Percentiles rank a stretch among this genome's conserved stretches.
phyloP scores from a whole-genome alignment of 2,113 vertebrate species.

The Ptyas mucosa region DNA sequence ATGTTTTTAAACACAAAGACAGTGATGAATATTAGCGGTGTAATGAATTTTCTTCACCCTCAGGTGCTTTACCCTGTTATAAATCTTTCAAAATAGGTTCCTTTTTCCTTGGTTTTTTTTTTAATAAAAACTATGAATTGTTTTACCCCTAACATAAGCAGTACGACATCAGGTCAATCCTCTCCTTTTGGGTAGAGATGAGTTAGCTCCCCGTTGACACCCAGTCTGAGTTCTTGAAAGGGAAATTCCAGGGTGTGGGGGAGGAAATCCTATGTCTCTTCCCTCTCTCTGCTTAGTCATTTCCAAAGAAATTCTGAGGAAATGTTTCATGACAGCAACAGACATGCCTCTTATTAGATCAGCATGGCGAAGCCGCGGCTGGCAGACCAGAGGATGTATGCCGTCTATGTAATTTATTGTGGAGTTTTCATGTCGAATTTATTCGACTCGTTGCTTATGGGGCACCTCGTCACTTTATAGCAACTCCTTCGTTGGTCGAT shows the following conservation, averaged over 20 bases:
- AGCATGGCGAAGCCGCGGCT: not conserved
- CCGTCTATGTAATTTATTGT: rapidly evolving
- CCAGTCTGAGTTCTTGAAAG: not conserved
- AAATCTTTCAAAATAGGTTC: not conserved
- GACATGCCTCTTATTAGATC: not conserved
- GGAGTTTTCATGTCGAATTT: not conserved
- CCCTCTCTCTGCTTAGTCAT: not conserved
- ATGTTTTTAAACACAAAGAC: not conserved
- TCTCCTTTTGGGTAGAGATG: not conserved
- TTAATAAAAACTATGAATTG: not conserved
- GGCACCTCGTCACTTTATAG: not conserved
- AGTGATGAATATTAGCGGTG: not conserved
- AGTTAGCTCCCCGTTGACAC: not conserved
- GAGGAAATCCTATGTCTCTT: not conserved
- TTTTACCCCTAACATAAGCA: not conserved
- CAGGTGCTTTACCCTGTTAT: not conserved
- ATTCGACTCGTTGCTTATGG: not conserved
- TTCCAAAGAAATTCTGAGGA: not conserved
- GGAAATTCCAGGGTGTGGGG: not conserved
- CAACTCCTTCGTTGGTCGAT: no score
- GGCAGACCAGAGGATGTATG: not conserved
- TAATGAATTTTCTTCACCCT: no score
- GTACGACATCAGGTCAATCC: not conserved
- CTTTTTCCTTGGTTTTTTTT: not conserved
- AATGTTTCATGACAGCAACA: not conserved